Evolutionary conservation across 53 echinoderm and acorn worm species (phyloP).

Genomic region (Henricia sp.): DNA sequence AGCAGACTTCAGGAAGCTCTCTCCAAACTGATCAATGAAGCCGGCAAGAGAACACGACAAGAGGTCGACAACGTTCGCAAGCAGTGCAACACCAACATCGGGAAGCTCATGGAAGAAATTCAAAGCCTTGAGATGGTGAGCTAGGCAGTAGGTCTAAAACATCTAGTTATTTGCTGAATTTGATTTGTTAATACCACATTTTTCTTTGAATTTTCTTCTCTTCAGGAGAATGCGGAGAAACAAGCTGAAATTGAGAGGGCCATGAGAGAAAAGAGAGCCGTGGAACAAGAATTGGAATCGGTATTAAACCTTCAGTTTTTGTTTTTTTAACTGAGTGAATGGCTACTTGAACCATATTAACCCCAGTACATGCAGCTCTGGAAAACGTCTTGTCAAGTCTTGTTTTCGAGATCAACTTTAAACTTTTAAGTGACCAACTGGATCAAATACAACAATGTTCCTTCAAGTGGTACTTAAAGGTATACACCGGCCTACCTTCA

Average conservation of each 20-base stretch:
- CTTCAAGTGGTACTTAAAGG: no score
- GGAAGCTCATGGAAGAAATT: slow-evolving; percentile 96
- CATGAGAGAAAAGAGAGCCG: slow-evolving; percentile 94
- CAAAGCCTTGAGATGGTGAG: slow-evolving; percentile 91
- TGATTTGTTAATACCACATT: background rate
- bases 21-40: slow-evolving; percentile 88
- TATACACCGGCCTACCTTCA: no score
- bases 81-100: slow-evolving; percentile 93
- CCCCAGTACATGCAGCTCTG: no score
- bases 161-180: background rate
- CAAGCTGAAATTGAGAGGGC: slow-evolving; percentile 94
- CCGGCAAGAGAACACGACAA: slow-evolving; percentile 85
- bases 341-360: no score
- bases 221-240: slow-evolving; percentile 94
- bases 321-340: no score
- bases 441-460: no score
- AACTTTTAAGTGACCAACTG: background rate
- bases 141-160: background rate
- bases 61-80: slow-evolving; percentile 93
- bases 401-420: background rate
- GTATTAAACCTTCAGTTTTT: no score
- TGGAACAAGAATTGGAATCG: slow-evolving; percentile 93
- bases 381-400: background rate
- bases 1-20: slow-evolving; percentile 80
- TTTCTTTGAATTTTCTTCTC: background rate